Base-by-base conservation (phyloP, 2,113 vertebrate genomes). In the Sterrhoptilus dennistouni region DNA sequence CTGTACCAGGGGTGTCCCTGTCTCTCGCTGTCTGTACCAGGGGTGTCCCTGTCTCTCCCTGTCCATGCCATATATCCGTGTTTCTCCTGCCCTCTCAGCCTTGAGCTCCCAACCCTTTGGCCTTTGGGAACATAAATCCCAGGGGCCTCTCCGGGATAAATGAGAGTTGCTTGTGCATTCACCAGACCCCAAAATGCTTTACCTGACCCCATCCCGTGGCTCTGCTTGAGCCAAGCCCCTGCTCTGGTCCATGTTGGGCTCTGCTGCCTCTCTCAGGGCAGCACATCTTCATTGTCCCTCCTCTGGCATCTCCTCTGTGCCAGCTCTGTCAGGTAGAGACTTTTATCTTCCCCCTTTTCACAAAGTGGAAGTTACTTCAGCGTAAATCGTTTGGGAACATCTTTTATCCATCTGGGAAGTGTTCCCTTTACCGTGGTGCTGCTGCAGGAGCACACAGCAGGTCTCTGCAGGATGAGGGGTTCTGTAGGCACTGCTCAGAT, bases 21-120 rank as follows among this genome's bases (percentile, higher is more conserved):
- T 3, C 18, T 9, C 2, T 53, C 49, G 21, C 21, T 72, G 49
- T 1, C 21, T 2, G 0, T 53, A 3, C 28, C 28, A 31, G 16
- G 69, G 6, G 4, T 42, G 69, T 54, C 22, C 36, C 29, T 40
- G 66, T 5, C 42, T 29, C 10, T 70, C 49, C 27, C 14, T 52
- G 66, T 0, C 59, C 13, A 8, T 69, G 45, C 25, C 40, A 45
- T 14, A 1, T 29, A 15, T n/a, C 50, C 2, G 0, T 57, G 35
- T 35, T 42, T 44, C 64, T 38, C 42, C 36, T 66, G 44, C 44
- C 33, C 5, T 2, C 44, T 74, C 59, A 44, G 22, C 31, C 28
- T 52, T 2, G 1, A n/a, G 45, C 63, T 69, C 53, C 63, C 35
- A 42, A 4, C 50, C 78, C 56, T 3, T 8, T 76, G 93, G 52